phyloP scores from a whole-genome alignment of 1,140 invertebrate genomes.

The Platorchestia sp. region DNA sequence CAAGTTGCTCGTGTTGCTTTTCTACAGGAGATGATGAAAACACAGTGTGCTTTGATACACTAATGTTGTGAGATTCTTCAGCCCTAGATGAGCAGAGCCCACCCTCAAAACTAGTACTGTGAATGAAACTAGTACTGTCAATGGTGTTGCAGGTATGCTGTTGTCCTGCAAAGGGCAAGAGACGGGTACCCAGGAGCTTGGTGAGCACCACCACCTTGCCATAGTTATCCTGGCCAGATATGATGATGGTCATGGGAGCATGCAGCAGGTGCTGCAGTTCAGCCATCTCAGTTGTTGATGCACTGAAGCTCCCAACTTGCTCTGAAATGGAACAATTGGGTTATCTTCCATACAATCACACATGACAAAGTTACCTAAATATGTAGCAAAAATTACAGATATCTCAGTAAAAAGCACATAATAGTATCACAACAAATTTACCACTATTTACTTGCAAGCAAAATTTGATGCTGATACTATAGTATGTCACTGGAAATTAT shows the following conservation, averaged over 20 bases:
- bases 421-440: neutral
- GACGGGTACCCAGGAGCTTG: constrained; percentile 71
- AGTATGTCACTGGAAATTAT: neutral
- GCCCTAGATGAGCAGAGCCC: constrained; percentile 45
- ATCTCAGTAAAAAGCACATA: neutral
- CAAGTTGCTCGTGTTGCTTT: neutral
- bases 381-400: neutral
- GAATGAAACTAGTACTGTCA: constrained; percentile 59
- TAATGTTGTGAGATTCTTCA: neutral
- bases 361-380: neutral
- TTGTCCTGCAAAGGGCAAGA: constrained; percentile 70
- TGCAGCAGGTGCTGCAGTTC: constrained; percentile 70
- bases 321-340: constrained; percentile 48
- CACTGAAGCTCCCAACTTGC: constrained; percentile 70
- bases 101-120: constrained; percentile 57
- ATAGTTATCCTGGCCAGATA: constrained; percentile 72
- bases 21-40: neutral
- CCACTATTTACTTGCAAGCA: neutral
- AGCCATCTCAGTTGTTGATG: constrained; percentile 70
- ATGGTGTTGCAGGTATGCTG: constrained; percentile 57
- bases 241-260: constrained; percentile 70
- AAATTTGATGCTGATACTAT: neutral
- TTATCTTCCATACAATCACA: neutral
- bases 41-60: neutral
- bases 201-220: constrained; percentile 73